Conservation (phyloP, 2,888 invertebrate species). For the Calameuta idolon region DNA sequence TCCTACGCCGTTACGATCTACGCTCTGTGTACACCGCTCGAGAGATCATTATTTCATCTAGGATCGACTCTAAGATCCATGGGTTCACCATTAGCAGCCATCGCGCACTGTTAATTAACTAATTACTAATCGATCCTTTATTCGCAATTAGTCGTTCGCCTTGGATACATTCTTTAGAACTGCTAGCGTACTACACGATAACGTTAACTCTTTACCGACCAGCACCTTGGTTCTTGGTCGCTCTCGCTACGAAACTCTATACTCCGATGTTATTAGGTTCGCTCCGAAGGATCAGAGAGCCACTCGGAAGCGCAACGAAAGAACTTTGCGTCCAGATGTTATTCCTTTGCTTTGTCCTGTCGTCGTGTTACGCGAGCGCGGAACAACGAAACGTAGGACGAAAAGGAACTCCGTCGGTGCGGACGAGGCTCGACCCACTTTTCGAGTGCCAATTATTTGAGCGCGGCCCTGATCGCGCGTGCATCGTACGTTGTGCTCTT, state of each 20-base stretch:
- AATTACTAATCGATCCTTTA: background rate
- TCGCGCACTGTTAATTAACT: background rate
- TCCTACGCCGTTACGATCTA: background rate
- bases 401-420: background rate
- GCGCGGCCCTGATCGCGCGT: conserved; percentile 12
- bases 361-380: background rate
- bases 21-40: background rate
- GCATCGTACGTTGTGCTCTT: conserved; percentile 7
- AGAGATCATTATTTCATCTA: background rate
- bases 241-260: conserved; percentile 16
- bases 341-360: background rate
- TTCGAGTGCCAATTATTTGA: background rate
- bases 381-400: background rate
- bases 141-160: background rate
- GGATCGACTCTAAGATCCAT: background rate
- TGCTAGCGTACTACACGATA: background rate
- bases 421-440: background rate
- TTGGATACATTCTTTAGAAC: background rate
- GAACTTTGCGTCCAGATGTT: background rate
- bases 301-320: background rate
- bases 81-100: background rate
- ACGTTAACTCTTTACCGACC: background rate
- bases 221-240: background rate
- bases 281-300: background rate
- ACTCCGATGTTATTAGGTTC: conserved; percentile 17